Conservation (phyloP, 2,797 vertebrate species). For the Anguilla anguilla region DNA sequence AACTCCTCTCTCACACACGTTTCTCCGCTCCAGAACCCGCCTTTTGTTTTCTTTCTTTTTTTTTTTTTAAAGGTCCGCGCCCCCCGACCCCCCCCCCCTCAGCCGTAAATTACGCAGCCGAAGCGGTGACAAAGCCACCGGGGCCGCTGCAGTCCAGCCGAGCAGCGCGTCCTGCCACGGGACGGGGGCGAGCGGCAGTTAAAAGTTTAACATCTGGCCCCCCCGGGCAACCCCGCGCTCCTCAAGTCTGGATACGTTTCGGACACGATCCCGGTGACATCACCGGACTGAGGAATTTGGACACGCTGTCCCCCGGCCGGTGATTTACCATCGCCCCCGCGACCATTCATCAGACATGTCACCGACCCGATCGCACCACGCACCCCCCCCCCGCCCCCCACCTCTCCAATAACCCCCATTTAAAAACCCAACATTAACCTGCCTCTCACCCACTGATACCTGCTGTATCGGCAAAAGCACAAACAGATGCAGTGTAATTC, state of each 20-base stretch:
- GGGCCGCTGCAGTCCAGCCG: slow-evolving; percentile 23
- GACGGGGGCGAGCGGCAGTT: slow-evolving; percentile 42
- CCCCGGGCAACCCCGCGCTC: slow-evolving; percentile 46
- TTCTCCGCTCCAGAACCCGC: background rate
- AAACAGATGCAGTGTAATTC: slow-evolving; percentile 26
- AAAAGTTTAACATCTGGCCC: slow-evolving; percentile 73
- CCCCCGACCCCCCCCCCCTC: background rate
- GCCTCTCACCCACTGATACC: slow-evolving; percentile 32
- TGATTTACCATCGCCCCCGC: slow-evolving; percentile 67
- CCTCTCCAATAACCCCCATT: slow-evolving; percentile 59
- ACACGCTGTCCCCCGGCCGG: slow-evolving; percentile 57
- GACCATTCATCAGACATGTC: slow-evolving; percentile 66
- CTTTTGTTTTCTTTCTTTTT: background rate
- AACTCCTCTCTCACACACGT: background rate
- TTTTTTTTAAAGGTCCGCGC: background rate
- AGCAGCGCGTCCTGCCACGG: slow-evolving; percentile 39
- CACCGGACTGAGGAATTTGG: slow-evolving; percentile 71
- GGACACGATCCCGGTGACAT: slow-evolving; percentile 70
- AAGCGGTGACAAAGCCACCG: slow-evolving; percentile 30
- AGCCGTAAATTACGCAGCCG: background rate
- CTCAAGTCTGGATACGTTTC: slow-evolving; percentile 81
- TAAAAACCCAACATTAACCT: slow-evolving; percentile 50
- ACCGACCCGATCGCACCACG: slow-evolving; percentile 51
- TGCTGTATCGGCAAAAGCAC: slow-evolving; percentile 44
- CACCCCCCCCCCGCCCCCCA: slow-evolving; percentile 52